Conservation (phyloP, 2,113 vertebrate genomes). For the Otocyon megalotis region DNA sequence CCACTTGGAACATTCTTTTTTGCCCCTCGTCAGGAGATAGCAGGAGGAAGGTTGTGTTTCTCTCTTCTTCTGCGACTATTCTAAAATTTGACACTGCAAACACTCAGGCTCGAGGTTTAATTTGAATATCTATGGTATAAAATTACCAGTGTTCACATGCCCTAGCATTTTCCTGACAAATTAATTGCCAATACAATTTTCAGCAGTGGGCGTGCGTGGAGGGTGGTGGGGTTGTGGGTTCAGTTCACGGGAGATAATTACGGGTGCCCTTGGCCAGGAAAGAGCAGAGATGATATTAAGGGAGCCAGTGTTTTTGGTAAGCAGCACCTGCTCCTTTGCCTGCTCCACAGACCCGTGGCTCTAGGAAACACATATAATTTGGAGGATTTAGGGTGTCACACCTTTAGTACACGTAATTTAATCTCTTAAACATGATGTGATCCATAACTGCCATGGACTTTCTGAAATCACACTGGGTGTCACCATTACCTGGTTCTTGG, state of each 20-base stretch:
- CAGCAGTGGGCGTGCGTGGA: slow-evolving; percentile 23
- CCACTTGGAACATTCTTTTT: slow-evolving; percentile 18
- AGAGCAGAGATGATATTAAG: slow-evolving; percentile 59
- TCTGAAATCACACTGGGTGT: background rate
- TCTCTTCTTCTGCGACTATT: slow-evolving; percentile 60
- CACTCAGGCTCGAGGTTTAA: slow-evolving; percentile 71
- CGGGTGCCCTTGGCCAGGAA: slow-evolving; percentile 47
- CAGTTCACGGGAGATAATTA: slow-evolving; percentile 74
- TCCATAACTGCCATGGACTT: background rate
- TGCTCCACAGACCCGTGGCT: background rate
- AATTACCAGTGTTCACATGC: slow-evolving; percentile 80
- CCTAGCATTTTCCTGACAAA: slow-evolving; percentile 82
- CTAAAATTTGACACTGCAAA: slow-evolving; percentile 75
- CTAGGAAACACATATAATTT: slow-evolving; percentile 42
- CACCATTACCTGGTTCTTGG: background rate
- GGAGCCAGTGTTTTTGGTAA: slow-evolving; percentile 10
- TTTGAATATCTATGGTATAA: slow-evolving; percentile 82
- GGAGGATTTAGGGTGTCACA: background rate
- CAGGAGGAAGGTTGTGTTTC: slow-evolving; percentile 59
- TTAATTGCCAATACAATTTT: slow-evolving; percentile 81
- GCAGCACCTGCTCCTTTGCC: slow-evolving; percentile 59
- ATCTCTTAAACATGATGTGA: background rate
- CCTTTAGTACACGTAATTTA: slow-evolving; percentile 25
- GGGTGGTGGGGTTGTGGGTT: slow-evolving; percentile 61
- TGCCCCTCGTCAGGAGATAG: background rate